Base-by-base conservation (phyloP, 1,140 invertebrate genomes). In the Pseudomyrmex flavicornis region DNA sequence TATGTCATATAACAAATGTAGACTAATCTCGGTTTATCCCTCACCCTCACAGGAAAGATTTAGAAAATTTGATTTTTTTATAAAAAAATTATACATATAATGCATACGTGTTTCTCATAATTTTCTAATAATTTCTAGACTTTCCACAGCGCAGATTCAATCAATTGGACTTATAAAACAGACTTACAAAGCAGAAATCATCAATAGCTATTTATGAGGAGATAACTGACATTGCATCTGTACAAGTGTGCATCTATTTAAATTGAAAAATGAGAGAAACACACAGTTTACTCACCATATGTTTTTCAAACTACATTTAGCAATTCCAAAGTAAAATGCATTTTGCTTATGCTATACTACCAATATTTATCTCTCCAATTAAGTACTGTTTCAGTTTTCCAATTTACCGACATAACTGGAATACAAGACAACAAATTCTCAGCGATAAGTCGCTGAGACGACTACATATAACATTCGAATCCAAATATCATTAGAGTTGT, bases 221-320 rank as follows among this genome's bases (percentile, higher is more conserved):
- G 12, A 10, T 10, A 54, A 80, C 2, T 35, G 22, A 54, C 10
- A 20, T 8, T 62, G 52, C 35, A 17, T 74, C n/a, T 15, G 0
- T 13, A 7, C 4, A 2, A 22, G 46, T 15, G 5, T 50, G 48
- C 17, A 58, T 80, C 35, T 5, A 13, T 48, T 70, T n/a, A 58
- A 62, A 26, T 4, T 35, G 26, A 12, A 15, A 35, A 68, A 70
- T 50, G 9, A 54, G 12, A 17, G n/a, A 52, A 56, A 62, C 7
- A 62, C 7, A n/a, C 0, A 5, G 20, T 22, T n/a, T 83, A 89
- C 88, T 88, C 50, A 89, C 88, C 74, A 58, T 79, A 84, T 62
- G 69, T 26, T 73, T 63, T 26, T 84, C 75, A 61, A 72, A 76
- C 56, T 59, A 20, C 48, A 9, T 76, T 17, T 58, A 13, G 44